Base-by-base conservation (phyloP, 2,113 vertebrate species). In the Ophthalmolycus amberensis region DNA sequence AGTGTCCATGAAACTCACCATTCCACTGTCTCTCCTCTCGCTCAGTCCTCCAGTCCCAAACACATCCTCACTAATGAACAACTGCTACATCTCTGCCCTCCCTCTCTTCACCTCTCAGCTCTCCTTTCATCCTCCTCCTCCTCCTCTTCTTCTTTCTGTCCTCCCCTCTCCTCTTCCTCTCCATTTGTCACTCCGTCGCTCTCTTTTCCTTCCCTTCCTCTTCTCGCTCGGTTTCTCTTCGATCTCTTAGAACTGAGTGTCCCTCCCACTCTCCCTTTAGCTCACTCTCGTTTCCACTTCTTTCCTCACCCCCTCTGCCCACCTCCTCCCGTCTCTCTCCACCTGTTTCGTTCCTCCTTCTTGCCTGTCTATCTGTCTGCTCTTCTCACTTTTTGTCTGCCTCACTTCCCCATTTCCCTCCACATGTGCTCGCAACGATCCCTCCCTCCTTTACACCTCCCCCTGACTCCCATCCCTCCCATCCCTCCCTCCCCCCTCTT, bases 31-130 rank as follows among this genome's bases (percentile, higher is more conserved):
- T 82, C 73, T 87, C 77, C 71, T 72, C 67, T 22, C 69, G 18
- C 52, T 89, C 87, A 79, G 54, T 90, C 83, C 85, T 80, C 72
- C 79, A 77, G 82, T 84, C 80, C 68, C 81, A 75, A 69, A 78
- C 85, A 87, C 82, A 81, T 78, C 85, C 85, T 84, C 71, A 65
- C 85, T 89, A 88, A 89, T 91, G 83, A 91, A 89, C 88, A 88
- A 88, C 85, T 88, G 83, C 81, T 74, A 48, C 62, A 75, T 73
- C 65, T 38, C 67, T 56, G 63, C 40, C 42, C 11, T 63, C 54
- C 48, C 82, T 59, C 70, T 29, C 14, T 63, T 46, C 34, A 70
- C 65, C 82, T 75, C 77, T 75, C 82, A n/a, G 63, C 54, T 69
- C 56, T 52, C 48, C 25, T 18, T 58, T 67, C 38, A 32, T 71